A percentile compares a stretch with the other conserved stretches of the same genome.
Conservation (phyloP, 1,140 invertebrate genomes). For the Nebria ingens region DNA sequence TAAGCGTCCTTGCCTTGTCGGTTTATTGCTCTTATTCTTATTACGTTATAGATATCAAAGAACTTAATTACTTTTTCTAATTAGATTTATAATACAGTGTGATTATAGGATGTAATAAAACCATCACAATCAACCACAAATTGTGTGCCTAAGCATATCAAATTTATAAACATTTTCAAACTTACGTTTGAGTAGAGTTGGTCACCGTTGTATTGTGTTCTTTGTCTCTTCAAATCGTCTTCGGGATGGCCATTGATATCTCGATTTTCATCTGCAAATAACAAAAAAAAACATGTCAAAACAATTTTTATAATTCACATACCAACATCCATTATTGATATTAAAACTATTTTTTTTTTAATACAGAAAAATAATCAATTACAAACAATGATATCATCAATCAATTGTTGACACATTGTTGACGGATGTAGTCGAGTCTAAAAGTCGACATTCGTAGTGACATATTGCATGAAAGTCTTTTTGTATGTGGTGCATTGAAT, state of each 20-base stretch:
- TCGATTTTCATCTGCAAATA: slow-evolving; percentile 68
- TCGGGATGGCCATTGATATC: slow-evolving; percentile 74
- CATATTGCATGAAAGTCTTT: too few species aligned
- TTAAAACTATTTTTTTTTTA: not conserved
- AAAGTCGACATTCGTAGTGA: too few species aligned
- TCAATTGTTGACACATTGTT: slow-evolving; percentile 2
- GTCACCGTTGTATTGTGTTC: slow-evolving; percentile 80
- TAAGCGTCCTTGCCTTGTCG: too few species aligned
- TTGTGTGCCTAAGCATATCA: too few species aligned
- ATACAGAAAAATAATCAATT: slow-evolving; percentile 11
- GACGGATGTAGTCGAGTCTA: not conserved
- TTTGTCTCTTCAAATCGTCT: slow-evolving; percentile 75
- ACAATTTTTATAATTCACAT: slow-evolving; percentile 6
- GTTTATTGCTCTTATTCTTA: too few species aligned
- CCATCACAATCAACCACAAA: too few species aligned
- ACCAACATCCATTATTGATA: not conserved
- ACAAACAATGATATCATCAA: not conserved
- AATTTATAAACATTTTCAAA: too few species aligned
- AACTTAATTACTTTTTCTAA: too few species aligned
- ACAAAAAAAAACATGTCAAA: slow-evolving; percentile 26
- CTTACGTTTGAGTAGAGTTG: slow-evolving; percentile 81
- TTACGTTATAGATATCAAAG: too few species aligned
- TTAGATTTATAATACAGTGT: too few species aligned
- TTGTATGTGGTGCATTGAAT: too few species aligned
- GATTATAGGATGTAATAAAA: too few species aligned